These are phyloP conservation scores for Chrysomallon squamiferum DNA, from an alignment of 1,140 invertebrate species.

Conservation along the genomic window DNA sequence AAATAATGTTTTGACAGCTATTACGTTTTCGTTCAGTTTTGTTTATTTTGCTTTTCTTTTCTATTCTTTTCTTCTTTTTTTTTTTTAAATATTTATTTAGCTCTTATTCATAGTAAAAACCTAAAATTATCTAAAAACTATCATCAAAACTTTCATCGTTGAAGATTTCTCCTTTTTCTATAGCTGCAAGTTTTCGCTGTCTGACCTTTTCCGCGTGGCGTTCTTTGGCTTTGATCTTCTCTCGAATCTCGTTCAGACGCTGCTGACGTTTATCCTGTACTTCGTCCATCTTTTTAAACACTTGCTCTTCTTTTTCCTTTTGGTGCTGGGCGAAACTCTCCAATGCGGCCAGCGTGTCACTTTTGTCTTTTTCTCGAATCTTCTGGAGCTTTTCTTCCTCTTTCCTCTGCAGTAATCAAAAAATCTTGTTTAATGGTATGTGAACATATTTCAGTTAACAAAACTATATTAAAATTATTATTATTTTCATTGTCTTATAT, in stretches of 20 bases:
- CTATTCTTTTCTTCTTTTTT: too few relatives aligned
- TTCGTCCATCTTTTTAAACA: conserved; percentile 39
- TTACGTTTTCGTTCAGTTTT: too few relatives aligned
- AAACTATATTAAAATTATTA: too few relatives aligned
- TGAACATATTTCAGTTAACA: too few relatives aligned
- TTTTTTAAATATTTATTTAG: too few relatives aligned
- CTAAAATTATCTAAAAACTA: too few relatives aligned
- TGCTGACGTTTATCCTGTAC: conserved; percentile 44
- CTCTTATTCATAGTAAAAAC: too few relatives aligned
- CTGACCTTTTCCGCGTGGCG: conserved; percentile 43
- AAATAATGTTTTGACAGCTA: too few relatives aligned
- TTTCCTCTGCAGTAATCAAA: conserved; percentile 43
- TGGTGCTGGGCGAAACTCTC: conserved; percentile 34
- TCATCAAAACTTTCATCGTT: too few relatives aligned
- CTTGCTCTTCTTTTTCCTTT: conserved; percentile 32
- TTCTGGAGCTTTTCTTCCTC: conserved; percentile 46
- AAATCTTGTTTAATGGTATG: too few relatives aligned
- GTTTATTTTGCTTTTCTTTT: too few relatives aligned
- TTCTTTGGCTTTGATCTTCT: conserved; percentile 39
- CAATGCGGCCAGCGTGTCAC: conserved; percentile 27
- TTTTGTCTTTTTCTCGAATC: conserved; percentile 41
- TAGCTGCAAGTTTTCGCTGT: conserved; percentile 30
- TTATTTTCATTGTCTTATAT: too few relatives aligned
- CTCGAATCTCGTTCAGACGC: conserved; percentile 31
- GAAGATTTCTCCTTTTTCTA: conserved; percentile 9